These are phyloP conservation scores for Gallinago paraguaiae DNA, from an alignment of 2,113 vertebrate genomes.

Conservation along the genomic window DNA sequence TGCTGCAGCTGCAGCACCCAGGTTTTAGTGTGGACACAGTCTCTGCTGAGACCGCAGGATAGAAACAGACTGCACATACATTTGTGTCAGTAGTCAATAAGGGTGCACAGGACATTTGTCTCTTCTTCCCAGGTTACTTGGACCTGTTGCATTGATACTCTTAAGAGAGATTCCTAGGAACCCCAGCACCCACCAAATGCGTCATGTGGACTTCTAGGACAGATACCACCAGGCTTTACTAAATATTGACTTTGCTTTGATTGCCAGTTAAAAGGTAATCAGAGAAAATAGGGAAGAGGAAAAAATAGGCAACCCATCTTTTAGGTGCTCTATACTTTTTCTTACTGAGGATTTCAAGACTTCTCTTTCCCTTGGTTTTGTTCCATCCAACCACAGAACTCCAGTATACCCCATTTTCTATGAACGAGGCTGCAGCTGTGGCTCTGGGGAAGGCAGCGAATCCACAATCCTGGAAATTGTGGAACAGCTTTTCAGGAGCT, in stretches of 20 bases:
- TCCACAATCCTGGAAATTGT: not conserved
- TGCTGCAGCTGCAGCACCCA: not conserved
- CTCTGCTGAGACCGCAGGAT: not conserved
- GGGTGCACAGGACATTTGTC: not conserved
- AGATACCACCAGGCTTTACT: not conserved
- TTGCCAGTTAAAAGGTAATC: not conserved
- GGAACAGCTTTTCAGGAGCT: not conserved
- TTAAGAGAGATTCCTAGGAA: not conserved
- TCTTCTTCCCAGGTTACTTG: not conserved
- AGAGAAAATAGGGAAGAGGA: not conserved
- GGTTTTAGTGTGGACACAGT: not conserved
- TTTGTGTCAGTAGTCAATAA: not conserved
- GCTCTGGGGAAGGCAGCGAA: not conserved
- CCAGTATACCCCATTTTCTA: not conserved
- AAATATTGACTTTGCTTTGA: not conserved
- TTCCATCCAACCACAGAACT: not conserved
- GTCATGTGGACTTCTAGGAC: not conserved
- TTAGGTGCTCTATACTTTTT: not conserved
- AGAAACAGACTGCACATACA: fast-evolving
- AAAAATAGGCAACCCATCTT: not conserved
- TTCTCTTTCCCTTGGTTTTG: not conserved
- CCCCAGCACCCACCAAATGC: not conserved
- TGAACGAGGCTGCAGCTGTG: not conserved
- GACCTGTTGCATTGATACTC: not conserved
- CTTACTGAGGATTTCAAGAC: not conserved